Conservation (phyloP, 2,113 vertebrate species). For the Psilopsiagon aymara region DNA sequence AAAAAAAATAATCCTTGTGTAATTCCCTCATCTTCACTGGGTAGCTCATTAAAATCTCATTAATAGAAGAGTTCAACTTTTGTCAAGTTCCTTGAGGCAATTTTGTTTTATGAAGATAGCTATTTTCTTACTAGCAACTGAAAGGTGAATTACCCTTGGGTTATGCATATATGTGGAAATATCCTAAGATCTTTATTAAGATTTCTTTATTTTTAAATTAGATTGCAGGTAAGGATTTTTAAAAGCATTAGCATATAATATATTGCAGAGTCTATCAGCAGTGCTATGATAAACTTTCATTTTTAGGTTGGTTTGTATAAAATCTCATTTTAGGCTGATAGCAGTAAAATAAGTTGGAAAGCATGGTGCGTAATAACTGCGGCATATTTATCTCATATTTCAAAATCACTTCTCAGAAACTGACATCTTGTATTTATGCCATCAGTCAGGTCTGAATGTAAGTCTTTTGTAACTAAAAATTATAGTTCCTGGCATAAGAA, state of each 20-base stretch:
- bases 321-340: slow-evolving; percentile 56
- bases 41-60: slow-evolving; percentile 75
- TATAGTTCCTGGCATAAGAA: neutral
- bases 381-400: slow-evolving; percentile 33
- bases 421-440: slow-evolving; percentile 14
- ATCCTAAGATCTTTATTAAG: neutral
- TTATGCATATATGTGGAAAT: neutral
- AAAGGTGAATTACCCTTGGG: slow-evolving; percentile 40
- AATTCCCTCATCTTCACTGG: slow-evolving; percentile 20
- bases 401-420: slow-evolving; percentile 19
- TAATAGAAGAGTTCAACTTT: slow-evolving; percentile 64
- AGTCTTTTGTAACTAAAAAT: slow-evolving; percentile 9
- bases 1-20: neutral
- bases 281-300: neutral
- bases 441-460: neutral
- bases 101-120: slow-evolving; percentile 47
- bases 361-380: neutral
- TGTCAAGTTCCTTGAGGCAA: slow-evolving; percentile 60
- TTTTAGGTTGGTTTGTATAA: slow-evolving; percentile 45
- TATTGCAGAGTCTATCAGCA: neutral
- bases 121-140: slow-evolving; percentile 51
- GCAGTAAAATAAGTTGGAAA: slow-evolving; percentile 39
- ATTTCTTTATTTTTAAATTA: neutral
- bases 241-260: neutral
- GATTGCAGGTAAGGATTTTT: neutral